These are phyloP conservation scores for Galaxias olidus DNA, from an alignment of 2,797 vertebrate genomes.

Conservation along the genomic window DNA sequence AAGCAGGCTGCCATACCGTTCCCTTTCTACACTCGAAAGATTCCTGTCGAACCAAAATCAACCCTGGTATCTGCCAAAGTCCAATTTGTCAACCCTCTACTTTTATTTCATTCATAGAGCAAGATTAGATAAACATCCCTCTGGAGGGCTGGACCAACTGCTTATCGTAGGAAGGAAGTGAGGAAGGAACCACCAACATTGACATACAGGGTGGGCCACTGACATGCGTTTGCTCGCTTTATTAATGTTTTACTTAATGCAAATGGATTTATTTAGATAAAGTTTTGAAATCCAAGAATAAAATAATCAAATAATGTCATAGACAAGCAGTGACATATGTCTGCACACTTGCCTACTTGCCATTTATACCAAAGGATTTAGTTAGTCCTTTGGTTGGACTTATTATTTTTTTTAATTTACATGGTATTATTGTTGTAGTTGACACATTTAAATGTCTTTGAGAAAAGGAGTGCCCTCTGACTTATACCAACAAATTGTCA, in stretches of 20 bases:
- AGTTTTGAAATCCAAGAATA: not conserved
- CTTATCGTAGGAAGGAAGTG: slow-evolving; percentile 60
- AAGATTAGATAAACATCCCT: slow-evolving; percentile 66
- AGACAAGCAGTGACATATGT: not conserved
- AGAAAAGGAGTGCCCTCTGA: too few relatives aligned
- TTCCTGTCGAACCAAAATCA: slow-evolving; percentile 54
- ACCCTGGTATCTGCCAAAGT: slow-evolving; percentile 46
- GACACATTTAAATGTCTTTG: too few relatives aligned
- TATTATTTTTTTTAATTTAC: too few relatives aligned
- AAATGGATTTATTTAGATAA: slow-evolving; percentile 15
- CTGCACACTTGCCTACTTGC: not conserved
- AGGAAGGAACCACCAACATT: slow-evolving; percentile 62
- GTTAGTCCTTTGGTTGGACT: too few relatives aligned
- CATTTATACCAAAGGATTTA: too few relatives aligned
- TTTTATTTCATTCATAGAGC: slow-evolving; percentile 53
- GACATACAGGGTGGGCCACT: slow-evolving; percentile 48
- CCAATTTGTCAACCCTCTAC: slow-evolving; percentile 49
- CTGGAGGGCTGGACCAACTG: slow-evolving; percentile 39
- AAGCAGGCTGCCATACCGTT: slow-evolving; percentile 33
- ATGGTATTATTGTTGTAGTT: too few relatives aligned
- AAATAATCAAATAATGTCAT: not conserved
- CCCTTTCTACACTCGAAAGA: slow-evolving; percentile 35
- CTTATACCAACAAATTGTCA: too few relatives aligned
- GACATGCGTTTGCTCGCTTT: slow-evolving; percentile 17
- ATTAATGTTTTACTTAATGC: slow-evolving; percentile 38